phyloP scores from a whole-genome alignment of 1,140 invertebrate species.

The Theocolax elegans region DNA sequence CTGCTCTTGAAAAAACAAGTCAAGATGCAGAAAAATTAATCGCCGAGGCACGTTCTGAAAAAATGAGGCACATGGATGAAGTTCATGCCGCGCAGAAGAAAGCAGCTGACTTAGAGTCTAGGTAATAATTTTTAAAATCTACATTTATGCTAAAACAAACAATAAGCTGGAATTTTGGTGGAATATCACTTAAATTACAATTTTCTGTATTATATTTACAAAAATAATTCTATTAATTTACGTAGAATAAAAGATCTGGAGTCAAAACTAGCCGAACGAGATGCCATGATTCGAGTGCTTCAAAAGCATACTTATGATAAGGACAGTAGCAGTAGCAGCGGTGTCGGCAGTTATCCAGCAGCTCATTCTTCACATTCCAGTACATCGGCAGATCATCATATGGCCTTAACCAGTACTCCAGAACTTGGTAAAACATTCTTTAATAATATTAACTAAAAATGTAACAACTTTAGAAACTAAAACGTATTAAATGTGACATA shows the following conservation, averaged over 20 bases:
- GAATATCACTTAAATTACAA: too few relatives aligned
- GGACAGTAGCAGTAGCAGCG: slow-evolving; percentile 69
- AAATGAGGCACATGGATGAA: slow-evolving; percentile 88
- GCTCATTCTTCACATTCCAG: slow-evolving; percentile 66
- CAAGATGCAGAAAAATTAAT: slow-evolving; percentile 89
- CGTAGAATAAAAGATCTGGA: slow-evolving; percentile 86
- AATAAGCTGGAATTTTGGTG: too few relatives aligned
- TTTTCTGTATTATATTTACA: background rate
- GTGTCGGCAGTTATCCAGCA: slow-evolving; percentile 64
- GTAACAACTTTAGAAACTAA: too few relatives aligned
- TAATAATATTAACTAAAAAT: background rate
- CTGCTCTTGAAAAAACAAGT: slow-evolving; percentile 85
- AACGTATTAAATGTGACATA: too few relatives aligned
- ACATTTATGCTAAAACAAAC: too few relatives aligned
- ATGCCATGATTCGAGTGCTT: slow-evolving; percentile 90
- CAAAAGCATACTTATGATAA: slow-evolving; percentile 83
- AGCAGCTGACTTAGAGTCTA: slow-evolving; percentile 84
- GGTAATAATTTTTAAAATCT: slow-evolving; percentile 61
- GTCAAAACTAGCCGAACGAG: slow-evolving; percentile 86
- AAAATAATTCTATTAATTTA: slow-evolving; percentile 6
- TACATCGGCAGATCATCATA: slow-evolving; percentile 63
- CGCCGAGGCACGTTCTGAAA: slow-evolving; percentile 85
- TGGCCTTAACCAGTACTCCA: slow-evolving; percentile 60
- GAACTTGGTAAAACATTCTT: slow-evolving; percentile 59
- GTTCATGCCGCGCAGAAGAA: slow-evolving; percentile 86